Percentiles rank a stretch among this genome's conserved stretches.
Conservation (phyloP, 2,797 vertebrate genomes). For the Lutjanus argentimaculatus region DNA sequence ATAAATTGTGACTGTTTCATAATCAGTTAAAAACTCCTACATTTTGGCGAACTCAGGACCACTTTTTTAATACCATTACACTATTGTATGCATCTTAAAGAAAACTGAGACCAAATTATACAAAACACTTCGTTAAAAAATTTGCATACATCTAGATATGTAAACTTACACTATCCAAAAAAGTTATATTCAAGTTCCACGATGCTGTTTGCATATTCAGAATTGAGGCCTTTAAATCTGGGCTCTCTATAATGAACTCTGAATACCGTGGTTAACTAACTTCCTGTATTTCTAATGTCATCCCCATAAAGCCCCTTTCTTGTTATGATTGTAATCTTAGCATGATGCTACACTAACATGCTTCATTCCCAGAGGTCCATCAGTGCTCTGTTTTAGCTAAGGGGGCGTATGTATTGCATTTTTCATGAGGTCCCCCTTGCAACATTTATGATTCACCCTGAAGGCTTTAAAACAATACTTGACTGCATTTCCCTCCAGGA, state of each 20-base stretch:
- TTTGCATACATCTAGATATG: too few species aligned
- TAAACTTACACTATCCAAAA: too few species aligned
- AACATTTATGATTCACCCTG: conserved; percentile 84
- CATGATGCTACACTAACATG: conserved; percentile 70
- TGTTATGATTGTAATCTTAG: conserved; percentile 68
- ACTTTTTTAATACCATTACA: too few species aligned
- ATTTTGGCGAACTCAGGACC: too few species aligned
- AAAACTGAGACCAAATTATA: too few species aligned
- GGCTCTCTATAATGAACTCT: conserved; percentile 25
- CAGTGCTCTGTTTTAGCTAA: conserved; percentile 73
- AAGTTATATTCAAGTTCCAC: background rate
- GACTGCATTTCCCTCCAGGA: conserved; percentile 69
- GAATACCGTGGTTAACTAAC: conserved; percentile 59
- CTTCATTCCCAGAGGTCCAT: conserved; percentile 73
- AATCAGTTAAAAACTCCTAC: too few species aligned
- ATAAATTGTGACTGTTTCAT: too few species aligned
- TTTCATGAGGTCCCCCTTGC: conserved; percentile 82
- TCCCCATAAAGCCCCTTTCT: conserved; percentile 52
- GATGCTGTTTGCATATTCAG: conserved; percentile 18
- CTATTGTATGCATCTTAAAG: too few species aligned
- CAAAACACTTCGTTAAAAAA: too few species aligned
- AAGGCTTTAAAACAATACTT: conserved; percentile 83
- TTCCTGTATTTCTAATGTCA: conserved; percentile 59
- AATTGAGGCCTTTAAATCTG: background rate
- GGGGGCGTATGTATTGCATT: conserved; percentile 75